These are phyloP conservation scores for Rhinogobius similis DNA, from an alignment of 2,113 vertebrate species.

Conservation along the genomic window DNA sequence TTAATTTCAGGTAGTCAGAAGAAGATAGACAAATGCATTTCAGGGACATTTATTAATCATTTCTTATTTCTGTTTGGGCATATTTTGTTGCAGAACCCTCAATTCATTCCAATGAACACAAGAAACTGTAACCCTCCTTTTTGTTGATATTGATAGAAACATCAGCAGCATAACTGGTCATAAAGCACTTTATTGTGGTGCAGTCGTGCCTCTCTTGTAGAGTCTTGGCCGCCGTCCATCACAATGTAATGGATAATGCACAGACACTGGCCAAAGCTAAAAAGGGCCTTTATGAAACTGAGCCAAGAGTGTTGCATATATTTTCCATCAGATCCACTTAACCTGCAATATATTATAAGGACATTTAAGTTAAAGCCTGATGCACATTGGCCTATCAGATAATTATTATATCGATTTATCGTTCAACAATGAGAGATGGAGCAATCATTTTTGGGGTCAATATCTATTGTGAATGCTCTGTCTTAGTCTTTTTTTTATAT, in stretches of 20 bases:
- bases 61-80: not conserved
- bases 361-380: not conserved
- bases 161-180: not conserved
- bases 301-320: constrained; percentile 1
- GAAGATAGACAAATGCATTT: not conserved
- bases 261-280: not conserved
- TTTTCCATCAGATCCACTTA: constrained; percentile 5
- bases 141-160: not conserved
- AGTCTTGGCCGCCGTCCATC: not conserved
- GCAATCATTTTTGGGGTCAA: too few species aligned
- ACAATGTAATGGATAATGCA: constrained; percentile 4
- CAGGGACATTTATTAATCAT: not conserved
- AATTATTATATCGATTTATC: too few species aligned
- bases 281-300: not conserved
- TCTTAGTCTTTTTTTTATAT: too few species aligned
- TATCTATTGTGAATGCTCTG: too few species aligned
- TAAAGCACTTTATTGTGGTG: not conserved
- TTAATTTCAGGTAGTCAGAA: too few species aligned
- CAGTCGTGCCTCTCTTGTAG: not conserved
- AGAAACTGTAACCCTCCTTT: not conserved
- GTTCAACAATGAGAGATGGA: too few species aligned
- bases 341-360: not conserved
- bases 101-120: not conserved
- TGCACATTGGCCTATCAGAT: too few species aligned
- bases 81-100: not conserved